Evolutionary conservation across 2,113 vertebrate species (phyloP).

Genomic region (Kobus ellipsiprymnus): DNA sequence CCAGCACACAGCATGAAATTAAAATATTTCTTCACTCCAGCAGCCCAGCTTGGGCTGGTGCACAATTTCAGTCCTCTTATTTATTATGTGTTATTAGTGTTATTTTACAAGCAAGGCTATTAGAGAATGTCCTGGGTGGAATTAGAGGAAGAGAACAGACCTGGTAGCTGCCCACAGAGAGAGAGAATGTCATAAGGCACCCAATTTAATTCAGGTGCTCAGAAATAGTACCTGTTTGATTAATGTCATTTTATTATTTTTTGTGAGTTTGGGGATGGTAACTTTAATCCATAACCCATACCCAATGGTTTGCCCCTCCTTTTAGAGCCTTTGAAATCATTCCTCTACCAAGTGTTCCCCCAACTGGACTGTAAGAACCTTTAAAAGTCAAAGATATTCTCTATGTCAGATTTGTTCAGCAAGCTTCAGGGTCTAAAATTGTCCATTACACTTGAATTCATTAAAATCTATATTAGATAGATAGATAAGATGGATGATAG

Average conservation of each 20-base stretch:
- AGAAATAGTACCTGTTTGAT: neutral
- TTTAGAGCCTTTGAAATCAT: no score
- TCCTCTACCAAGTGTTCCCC: neutral
- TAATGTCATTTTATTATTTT: neutral
- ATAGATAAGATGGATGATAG: neutral
- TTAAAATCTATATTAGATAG: neutral
- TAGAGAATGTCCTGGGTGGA: neutral
- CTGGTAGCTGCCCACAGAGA: neutral
- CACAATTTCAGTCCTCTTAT: neutral
- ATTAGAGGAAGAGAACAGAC: neutral
- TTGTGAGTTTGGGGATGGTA: neutral
- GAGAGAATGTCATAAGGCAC: neutral
- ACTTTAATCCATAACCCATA: neutral
- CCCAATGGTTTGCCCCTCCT: accelerated
- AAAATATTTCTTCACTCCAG: neutral
- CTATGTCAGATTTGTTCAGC: neutral
- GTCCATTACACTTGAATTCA: neutral
- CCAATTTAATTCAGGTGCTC: neutral
- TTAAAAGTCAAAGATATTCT: neutral
- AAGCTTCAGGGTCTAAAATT: neutral
- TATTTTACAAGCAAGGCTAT: neutral
- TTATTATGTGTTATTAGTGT: neutral
- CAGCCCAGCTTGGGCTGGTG: accelerated
- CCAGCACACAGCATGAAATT: no score
- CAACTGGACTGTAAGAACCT: neutral